Conservation (phyloP, 2,797 vertebrate genomes). For the Leontopithecus rosalia region DNA sequence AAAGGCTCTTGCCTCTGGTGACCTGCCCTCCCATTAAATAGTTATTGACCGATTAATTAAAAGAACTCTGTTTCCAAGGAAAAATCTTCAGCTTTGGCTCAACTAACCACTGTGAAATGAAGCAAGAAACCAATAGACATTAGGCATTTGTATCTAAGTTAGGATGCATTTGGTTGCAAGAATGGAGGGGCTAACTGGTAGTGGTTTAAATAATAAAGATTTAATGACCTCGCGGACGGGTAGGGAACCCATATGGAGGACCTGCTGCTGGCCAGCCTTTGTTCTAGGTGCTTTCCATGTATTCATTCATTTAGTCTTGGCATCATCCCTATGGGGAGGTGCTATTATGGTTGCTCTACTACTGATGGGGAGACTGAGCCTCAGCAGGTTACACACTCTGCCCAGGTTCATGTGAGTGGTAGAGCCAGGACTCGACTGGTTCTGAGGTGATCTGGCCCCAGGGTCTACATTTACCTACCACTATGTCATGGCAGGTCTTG, state of each 20-base stretch:
- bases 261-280: background rate
- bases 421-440: background rate
- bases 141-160: background rate
- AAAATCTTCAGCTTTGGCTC: background rate
- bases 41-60: background rate
- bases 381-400: background rate
- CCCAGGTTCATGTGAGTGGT: background rate
- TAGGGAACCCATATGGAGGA: background rate
- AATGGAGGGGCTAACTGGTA: background rate
- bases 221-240: background rate
- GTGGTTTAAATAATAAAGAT: background rate
- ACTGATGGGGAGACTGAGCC: background rate
- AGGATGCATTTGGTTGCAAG: constrained; percentile 4
- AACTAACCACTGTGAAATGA: background rate
- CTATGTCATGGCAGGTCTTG: background rate
- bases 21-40: background rate
- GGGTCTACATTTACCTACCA: background rate
- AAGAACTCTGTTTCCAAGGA: background rate
- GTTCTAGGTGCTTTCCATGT: background rate
- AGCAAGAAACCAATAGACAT: background rate
- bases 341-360: background rate
- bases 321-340: background rate
- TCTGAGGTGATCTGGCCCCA: background rate
- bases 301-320: background rate
- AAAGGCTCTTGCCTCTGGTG: background rate